Percentiles rank a stretch among this genome's conserved stretches.
These are phyloP conservation scores for Megaceryle alcyon DNA, from an alignment of 2,797 vertebrate species.

Conservation along the genomic window DNA sequence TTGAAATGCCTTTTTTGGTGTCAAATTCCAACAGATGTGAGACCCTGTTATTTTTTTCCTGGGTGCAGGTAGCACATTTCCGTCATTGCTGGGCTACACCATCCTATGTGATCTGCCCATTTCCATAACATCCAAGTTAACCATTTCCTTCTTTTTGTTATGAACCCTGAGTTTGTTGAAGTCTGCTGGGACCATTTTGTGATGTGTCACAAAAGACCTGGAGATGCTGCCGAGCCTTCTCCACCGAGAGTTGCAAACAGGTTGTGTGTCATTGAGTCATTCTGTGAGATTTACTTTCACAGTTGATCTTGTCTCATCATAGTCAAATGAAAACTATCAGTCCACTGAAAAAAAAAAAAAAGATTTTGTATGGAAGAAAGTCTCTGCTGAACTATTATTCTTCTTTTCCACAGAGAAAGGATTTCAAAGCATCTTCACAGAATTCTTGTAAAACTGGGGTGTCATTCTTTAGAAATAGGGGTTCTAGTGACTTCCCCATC, in stretches of 20 bases:
- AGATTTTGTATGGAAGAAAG: background rate
- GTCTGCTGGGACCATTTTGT: background rate
- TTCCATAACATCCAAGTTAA: background rate
- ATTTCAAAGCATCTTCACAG: background rate
- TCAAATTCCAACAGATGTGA: background rate
- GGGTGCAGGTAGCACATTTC: background rate
- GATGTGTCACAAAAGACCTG: background rate
- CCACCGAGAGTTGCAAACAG: background rate
- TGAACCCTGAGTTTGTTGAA: background rate
- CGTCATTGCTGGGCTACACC: background rate
- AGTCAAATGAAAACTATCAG: fast-evolving
- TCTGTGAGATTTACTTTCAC: fast-evolving
- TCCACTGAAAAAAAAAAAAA: fast-evolving
- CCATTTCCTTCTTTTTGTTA: background rate
- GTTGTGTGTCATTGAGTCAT: fast-evolving
- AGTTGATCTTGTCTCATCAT: background rate
- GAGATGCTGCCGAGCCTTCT: background rate
- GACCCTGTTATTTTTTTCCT: background rate
- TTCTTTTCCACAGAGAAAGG: background rate
- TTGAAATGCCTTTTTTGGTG: background rate
- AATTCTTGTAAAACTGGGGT: background rate
- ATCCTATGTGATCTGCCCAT: fast-evolving
- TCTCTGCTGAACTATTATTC: background rate
- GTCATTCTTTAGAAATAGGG: fast-evolving
- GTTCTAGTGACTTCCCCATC: background rate